These are phyloP conservation scores for Mylabris phalerata DNA, from an alignment of 1,140 invertebrate genomes.

Conservation along the genomic window DNA sequence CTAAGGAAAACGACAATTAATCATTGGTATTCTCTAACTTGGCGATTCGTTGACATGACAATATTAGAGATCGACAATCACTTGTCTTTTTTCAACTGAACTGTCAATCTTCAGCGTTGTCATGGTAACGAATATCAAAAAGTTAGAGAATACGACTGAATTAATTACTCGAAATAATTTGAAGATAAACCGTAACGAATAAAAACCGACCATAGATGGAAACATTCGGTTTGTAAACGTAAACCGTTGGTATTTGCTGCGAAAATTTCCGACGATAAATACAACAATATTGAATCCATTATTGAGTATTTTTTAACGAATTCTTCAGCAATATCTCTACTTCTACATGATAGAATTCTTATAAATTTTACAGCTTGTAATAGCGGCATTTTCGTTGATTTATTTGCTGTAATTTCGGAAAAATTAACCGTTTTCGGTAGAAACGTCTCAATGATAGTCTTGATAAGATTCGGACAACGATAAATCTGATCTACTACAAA, in stretches of 20 bases:
- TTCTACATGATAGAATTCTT: conserved; percentile 45
- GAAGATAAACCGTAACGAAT: conserved; percentile 42
- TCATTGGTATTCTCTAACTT: too few species aligned
- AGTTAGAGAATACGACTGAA: neutral
- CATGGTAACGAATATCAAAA: neutral
- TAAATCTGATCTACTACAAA: conserved; percentile 53
- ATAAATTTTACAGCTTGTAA: conserved; percentile 48
- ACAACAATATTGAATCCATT: conserved; percentile 43
- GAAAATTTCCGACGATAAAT: conserved; percentile 43
- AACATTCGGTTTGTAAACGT: conserved; percentile 54
- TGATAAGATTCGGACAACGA: conserved; percentile 50
- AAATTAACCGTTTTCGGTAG: conserved; percentile 41
- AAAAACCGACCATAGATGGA: conserved; percentile 45
- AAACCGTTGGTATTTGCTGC: conserved; percentile 45
- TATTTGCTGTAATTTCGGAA: neutral
- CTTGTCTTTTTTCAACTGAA: too few species aligned
- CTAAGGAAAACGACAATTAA: conserved; percentile 20
- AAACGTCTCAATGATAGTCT: conserved; percentile 52
- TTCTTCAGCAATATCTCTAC: conserved; percentile 37
- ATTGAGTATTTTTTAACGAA: conserved; percentile 42
- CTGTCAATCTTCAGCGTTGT: too few species aligned
- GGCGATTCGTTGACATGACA: too few species aligned
- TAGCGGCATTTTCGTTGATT: conserved; percentile 40
- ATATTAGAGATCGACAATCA: too few species aligned
- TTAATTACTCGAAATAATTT: conserved; percentile 37